These are phyloP conservation scores for Aurelia aurita DNA, from an alignment of 30 jellyfish, hydroid and myxozoan genomes.

Conservation along the genomic window DNA sequence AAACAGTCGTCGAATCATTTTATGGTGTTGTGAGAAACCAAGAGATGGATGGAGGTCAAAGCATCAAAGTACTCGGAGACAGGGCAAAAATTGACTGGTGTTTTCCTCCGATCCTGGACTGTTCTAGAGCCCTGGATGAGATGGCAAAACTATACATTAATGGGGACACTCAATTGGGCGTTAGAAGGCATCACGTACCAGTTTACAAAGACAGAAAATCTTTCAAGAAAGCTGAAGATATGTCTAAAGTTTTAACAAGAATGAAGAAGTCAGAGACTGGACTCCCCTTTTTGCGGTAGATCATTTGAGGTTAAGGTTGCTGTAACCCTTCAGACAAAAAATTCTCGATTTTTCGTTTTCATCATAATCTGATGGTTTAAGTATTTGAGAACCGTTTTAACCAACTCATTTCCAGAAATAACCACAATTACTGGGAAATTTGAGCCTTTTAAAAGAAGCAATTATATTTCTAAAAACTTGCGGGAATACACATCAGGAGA, in stretches of 20 bases:
- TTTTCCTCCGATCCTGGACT: conserved; percentile 21
- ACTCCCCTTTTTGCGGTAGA: conserved; percentile 4
- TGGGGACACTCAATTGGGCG: conserved; percentile 24
- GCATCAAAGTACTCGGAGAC: neutral
- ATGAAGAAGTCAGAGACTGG: conserved; percentile 41
- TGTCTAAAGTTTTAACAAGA: conserved; percentile 31
- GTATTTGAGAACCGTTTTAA: too few species aligned
- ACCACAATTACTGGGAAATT: too few species aligned
- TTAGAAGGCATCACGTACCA: conserved; percentile 34
- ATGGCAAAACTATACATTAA: conserved; percentile 24
- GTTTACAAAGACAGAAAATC: conserved; percentile 26
- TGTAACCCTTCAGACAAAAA: too few species aligned
- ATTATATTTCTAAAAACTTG: too few species aligned
- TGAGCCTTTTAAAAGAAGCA: too few species aligned
- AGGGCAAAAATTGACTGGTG: neutral
- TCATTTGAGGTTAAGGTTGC: too few species aligned
- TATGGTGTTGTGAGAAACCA: conserved; percentile 50
- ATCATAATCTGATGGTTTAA: too few species aligned
- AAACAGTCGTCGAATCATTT: conserved; percentile 49
- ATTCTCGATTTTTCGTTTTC: too few species aligned
- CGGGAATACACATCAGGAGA: too few species aligned
- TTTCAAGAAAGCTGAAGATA: too few species aligned
- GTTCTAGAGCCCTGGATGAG: conserved; percentile 46
- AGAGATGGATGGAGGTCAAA: conserved; percentile 73
- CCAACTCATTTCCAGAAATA: too few species aligned